Percentiles rank a stretch among this genome's conserved stretches.
phyloP scores from a whole-genome alignment of 2,797 vertebrate genomes.

The Lophotriccus pileatus region DNA sequence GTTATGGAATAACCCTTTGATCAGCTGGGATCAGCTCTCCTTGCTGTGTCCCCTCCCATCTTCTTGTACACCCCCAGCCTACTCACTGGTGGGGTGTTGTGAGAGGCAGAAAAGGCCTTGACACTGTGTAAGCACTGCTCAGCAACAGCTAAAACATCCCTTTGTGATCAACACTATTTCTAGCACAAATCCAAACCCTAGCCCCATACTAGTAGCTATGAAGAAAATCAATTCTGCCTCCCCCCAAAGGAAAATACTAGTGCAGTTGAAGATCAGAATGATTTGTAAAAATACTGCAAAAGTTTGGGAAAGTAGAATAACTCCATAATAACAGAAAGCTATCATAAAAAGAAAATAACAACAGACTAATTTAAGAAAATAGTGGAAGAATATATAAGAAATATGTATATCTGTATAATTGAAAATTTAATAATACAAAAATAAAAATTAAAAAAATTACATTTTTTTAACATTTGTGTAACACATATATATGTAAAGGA shows the following conservation, averaged over 20 bases:
- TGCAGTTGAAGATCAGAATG: background rate
- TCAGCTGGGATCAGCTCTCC: background rate
- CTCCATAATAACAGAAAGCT: background rate
- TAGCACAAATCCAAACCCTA: background rate
- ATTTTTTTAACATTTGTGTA: background rate
- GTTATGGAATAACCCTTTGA: background rate
- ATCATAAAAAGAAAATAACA: background rate
- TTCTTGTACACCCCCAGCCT: background rate
- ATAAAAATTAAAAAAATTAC: background rate
- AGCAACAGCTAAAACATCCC: background rate
- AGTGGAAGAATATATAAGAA: background rate
- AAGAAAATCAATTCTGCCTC: background rate
- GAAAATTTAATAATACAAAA: background rate
- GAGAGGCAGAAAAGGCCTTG: background rate
- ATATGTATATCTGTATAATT: background rate
- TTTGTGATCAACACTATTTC: background rate
- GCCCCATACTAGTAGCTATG: background rate
- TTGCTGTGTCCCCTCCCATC: background rate
- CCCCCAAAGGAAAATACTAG: background rate
- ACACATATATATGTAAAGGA: background rate
- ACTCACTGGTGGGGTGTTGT: accelerated
- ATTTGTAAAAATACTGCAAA: background rate
- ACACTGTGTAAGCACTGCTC: background rate
- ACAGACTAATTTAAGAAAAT: background rate
- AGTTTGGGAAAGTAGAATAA: background rate